Conservation (phyloP, 2,113 vertebrate species). For the Archilochus colubris region DNA sequence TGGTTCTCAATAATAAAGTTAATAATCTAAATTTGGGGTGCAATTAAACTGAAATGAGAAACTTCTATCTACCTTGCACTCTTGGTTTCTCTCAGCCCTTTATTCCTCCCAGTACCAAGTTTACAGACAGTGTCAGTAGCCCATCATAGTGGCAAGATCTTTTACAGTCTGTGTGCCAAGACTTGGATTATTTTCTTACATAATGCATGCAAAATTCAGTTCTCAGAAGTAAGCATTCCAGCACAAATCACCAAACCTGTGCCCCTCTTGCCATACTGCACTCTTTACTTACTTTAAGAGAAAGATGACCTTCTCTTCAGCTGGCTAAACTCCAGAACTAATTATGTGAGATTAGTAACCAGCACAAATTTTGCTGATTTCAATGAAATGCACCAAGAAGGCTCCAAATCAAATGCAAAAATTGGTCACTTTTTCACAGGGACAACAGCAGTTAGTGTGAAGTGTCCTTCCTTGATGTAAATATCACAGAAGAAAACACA, state of each 20-base stretch:
- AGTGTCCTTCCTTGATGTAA: background rate
- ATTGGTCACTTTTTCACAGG: background rate
- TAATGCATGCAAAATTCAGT: background rate
- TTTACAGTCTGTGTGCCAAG: background rate
- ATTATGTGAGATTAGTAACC: conserved; percentile 49
- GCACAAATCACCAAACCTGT: background rate
- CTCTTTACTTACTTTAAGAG: background rate
- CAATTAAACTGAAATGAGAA: background rate
- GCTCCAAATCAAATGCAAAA: background rate
- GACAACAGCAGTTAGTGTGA: background rate
- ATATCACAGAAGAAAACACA: background rate
- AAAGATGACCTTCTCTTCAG: background rate
- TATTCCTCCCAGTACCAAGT: background rate
- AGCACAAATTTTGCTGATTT: conserved; percentile 43
- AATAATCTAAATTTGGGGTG: background rate
- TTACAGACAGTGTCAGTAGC: background rate
- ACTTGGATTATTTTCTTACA: background rate
- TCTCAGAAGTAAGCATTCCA: background rate
- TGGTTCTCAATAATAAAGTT: background rate
- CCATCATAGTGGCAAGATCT: background rate
- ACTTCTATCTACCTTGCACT: background rate
- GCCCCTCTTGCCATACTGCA: background rate
- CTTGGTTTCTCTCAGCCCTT: background rate
- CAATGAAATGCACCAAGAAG: background rate
- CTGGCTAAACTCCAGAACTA: conserved; percentile 44